Conservation (phyloP, 2,888 invertebrate genomes). For the Ormyrus pomaceus region DNA sequence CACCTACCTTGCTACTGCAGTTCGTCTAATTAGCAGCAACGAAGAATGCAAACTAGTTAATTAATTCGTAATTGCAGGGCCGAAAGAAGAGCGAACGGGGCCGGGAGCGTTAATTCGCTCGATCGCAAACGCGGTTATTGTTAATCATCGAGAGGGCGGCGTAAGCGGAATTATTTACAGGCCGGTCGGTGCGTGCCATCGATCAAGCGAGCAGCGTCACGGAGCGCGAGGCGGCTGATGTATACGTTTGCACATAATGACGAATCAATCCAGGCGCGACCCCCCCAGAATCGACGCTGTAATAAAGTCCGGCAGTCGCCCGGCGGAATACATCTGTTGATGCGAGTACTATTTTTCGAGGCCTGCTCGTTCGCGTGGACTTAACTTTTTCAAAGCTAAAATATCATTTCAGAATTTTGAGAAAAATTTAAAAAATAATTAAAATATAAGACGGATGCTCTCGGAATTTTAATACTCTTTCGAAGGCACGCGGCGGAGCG, state of each 20-base stretch:
- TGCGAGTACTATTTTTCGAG: too few relatives aligned
- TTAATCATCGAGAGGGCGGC: neutral
- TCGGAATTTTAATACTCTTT: neutral
- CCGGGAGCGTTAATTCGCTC: neutral
- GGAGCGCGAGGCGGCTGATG: neutral
- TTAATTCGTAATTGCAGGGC: too few relatives aligned
- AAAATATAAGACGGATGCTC: neutral
- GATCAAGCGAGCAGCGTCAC: neutral
- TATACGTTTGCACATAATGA: neutral
- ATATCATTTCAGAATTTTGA: too few relatives aligned
- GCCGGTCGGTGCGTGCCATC: neutral
- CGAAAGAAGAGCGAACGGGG: neutral
- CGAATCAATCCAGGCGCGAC: neutral
- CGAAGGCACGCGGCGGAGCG: too few relatives aligned
- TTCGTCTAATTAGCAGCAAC: too few relatives aligned
- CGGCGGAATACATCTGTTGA: conserved; percentile 8
- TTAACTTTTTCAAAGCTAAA: too few relatives aligned
- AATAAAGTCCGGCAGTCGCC: conserved; percentile 1
- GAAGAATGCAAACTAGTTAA: too few relatives aligned
- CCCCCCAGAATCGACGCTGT: neutral
- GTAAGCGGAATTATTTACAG: conserved; percentile 18
- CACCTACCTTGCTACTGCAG: too few relatives aligned
- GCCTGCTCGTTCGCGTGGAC: too few relatives aligned
- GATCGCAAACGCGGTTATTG: neutral
- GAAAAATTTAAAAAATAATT: too few relatives aligned